Evolutionary conservation across 2,888 invertebrate species (phyloP).

Genomic region (Xylota sylvarum): DNA sequence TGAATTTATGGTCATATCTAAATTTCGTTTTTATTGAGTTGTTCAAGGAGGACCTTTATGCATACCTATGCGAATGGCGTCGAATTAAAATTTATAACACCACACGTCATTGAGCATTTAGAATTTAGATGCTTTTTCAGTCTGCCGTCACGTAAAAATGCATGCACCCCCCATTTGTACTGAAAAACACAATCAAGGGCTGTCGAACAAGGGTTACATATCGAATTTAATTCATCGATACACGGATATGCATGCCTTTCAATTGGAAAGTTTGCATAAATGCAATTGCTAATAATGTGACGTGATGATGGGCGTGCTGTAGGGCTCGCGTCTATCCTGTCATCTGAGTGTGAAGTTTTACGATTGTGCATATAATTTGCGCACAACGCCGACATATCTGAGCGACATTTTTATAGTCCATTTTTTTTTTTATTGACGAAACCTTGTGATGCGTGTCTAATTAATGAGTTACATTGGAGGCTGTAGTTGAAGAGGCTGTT

Average conservation of each 20-base stretch:
- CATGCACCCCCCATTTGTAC: constrained; percentile 31
- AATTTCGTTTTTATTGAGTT: constrained; percentile 79
- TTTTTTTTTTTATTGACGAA: constrained; percentile 75
- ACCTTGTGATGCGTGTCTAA: constrained; percentile 74
- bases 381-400: constrained; percentile 36
- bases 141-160: constrained; percentile 32
- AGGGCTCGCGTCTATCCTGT: constrained; percentile 11
- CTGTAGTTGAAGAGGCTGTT: constrained; percentile 49
- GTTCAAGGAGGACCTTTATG: constrained; percentile 56
- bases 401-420: constrained; percentile 73
- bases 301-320: constrained; percentile 61
- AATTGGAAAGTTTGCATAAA: constrained; percentile 72
- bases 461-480: constrained; percentile 66
- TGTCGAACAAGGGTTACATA: constrained; percentile 39
- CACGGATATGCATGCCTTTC: constrained; percentile 19
- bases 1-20: constrained; percentile 82
- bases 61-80: constrained; percentile 30
- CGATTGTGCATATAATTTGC: constrained; percentile 75
- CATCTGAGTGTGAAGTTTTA: constrained; percentile 58
- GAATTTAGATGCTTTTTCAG: constrained; percentile 54
- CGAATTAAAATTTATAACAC: constrained; percentile 73
- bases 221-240: constrained; percentile 54
- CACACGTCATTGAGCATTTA: constrained; percentile 75
- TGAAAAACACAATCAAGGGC: constrained; percentile 60
- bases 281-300: constrained; percentile 72